Percentiles rank a stretch among this genome's conserved stretches.
Evolutionary conservation across 92 coral and sea anemone genomes (phyloP).

Genomic region (Phenganax marumi): DNA sequence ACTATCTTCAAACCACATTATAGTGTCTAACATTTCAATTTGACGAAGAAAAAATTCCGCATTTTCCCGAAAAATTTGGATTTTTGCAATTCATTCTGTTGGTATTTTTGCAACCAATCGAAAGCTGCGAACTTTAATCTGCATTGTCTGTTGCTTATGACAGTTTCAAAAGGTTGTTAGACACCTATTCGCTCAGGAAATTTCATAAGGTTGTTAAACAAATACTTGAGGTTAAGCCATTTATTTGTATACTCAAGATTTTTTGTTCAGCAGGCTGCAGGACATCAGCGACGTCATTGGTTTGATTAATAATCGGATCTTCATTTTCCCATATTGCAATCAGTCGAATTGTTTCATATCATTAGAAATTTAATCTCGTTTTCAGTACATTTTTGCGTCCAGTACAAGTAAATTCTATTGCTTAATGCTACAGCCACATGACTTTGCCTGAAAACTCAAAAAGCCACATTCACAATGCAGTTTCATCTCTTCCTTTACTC

Average conservation of each 20-base stretch:
- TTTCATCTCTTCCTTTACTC: too few relatives aligned
- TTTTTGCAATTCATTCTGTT: slow-evolving; percentile 5
- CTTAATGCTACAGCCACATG: too few relatives aligned
- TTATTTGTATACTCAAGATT: neutral
- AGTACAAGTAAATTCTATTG: too few relatives aligned
- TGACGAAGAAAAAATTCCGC: too few relatives aligned
- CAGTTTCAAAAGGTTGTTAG: slow-evolving; percentile 15
- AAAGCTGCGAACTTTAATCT: slow-evolving; percentile 6
- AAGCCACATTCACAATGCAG: too few relatives aligned
- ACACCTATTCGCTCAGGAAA: slow-evolving; percentile 14
- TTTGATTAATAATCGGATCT: neutral
- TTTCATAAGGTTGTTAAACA: neutral
- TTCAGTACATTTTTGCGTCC: too few relatives aligned
- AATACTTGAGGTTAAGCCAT: neutral
- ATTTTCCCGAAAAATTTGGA: neutral
- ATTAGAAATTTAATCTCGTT: too few relatives aligned
- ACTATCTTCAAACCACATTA: too few relatives aligned
- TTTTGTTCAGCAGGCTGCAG: neutral
- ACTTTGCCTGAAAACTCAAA: too few relatives aligned
- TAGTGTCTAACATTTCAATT: too few relatives aligned
- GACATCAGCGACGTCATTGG: slow-evolving; percentile 13
- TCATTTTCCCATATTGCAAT: too few relatives aligned
- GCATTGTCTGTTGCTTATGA: slow-evolving; percentile 6
- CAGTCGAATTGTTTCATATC: too few relatives aligned
- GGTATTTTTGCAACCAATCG: slow-evolving; percentile 4